Conservation (phyloP, 2,888 invertebrate genomes). For the Metellina segmentata region DNA sequence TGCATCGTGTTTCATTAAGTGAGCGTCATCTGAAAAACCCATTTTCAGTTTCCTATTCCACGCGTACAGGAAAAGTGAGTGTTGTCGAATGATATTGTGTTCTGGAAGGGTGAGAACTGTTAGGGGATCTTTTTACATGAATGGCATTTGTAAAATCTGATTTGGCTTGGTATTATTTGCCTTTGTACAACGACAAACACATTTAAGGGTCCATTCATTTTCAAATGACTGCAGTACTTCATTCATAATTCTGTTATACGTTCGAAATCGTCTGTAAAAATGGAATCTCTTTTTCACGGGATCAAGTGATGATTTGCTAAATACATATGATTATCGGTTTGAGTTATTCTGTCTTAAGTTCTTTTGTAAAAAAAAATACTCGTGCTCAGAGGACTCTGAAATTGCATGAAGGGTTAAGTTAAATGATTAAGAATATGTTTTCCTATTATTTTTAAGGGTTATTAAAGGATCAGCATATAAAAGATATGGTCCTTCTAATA, state of each 20-base stretch:
- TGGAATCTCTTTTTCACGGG: no score
- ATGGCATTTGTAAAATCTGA: background rate
- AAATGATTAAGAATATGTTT: no score
- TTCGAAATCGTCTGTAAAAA: no score
- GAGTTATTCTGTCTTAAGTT: no score
- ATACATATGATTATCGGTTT: no score
- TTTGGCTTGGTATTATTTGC: background rate
- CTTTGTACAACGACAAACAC: background rate
- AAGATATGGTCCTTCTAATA: no score
- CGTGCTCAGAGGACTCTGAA: no score
- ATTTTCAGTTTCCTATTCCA: background rate
- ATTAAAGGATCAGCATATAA: no score
- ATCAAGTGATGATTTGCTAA: no score
- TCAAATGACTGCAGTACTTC: background rate
- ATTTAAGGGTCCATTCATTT: background rate
- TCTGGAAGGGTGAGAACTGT: background rate
- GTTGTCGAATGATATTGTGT: background rate
- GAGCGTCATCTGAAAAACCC: conserved; percentile 8
- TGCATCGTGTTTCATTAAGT: conserved; percentile 26
- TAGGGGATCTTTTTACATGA: background rate
- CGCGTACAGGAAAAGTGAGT: background rate
- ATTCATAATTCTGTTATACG: background rate
- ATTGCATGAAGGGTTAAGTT: no score
- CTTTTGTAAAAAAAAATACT: no score
- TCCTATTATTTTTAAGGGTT: no score